Base-by-base conservation (phyloP, 2,888 invertebrate genomes). In the Perdita meconis region DNA sequence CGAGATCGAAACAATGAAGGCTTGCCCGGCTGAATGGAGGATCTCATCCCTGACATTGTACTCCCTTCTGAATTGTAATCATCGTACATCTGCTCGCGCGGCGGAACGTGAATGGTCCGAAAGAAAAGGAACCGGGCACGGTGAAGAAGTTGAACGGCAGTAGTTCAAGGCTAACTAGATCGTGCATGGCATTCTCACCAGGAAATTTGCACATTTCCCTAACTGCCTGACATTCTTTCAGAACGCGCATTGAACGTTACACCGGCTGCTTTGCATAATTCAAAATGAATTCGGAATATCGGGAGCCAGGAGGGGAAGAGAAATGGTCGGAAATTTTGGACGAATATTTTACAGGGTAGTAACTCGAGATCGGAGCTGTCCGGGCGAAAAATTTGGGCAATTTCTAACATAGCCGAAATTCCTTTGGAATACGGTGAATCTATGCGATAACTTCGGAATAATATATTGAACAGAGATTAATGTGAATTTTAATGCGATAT, bases 101-200 rank as follows among this genome's bases (percentile, higher is more conserved):
- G 73, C 26, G 22, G 47, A 65, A 75, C 75, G 40, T 65, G 70
- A 72, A 73, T 78, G 50, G 67, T 22, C 36, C n/a, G 47, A 47
- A 68, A 70, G 78, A 78, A 81, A 81, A 71, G 70, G 69, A 56
- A 60, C 60, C 42, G 24, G 19, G 44, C 61, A 61, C 38, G 66
- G 24, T 38, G 64, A 61, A 76, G 67, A 77, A 57, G 60, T 59
- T 60, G 68, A 69, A 66, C 63, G 56, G 57, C 60, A 68, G 61
- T 66, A 51, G 77, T 76, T 81, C 80, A 80, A 81, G 80, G 80
- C 61, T 80, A 80, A 76, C 68, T 42, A 51, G 66, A 72, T 71
- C 55, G 76, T 38, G 65, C 19, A 44, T 38, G 40, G 36, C 26
- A 69, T 76, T 78, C 70, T 71, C 71, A 44, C 44, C 67, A 19